Evolutionary conservation across 2,113 vertebrate genomes (phyloP).

Genomic region (Morone saxatilis): DNA sequence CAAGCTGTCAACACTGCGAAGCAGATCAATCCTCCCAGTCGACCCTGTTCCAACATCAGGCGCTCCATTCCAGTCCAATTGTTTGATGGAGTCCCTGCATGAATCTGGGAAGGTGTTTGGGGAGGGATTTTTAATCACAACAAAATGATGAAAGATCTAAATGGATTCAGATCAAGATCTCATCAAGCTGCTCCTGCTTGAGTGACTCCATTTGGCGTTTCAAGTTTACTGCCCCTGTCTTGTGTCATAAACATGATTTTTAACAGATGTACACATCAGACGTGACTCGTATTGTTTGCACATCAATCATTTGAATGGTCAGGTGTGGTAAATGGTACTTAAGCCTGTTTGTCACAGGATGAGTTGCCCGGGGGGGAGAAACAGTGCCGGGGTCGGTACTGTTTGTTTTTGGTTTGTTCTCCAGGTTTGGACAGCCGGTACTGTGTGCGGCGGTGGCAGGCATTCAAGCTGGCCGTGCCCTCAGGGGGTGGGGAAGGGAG

Average conservation of each 20-base stretch:
- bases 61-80: conserved; percentile 59
- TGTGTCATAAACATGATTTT: conserved; percentile 37
- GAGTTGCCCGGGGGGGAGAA: not conserved
- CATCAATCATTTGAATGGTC: conserved; percentile 55
- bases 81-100: conserved; percentile 67
- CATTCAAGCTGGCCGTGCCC: conserved; percentile 51
- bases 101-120: conserved; percentile 47
- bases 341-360: conserved; percentile 50
- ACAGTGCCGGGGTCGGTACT: not conserved
- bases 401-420: conserved; percentile 46
- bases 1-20: conserved; percentile 64
- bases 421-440: conserved; percentile 44
- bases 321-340: conserved; percentile 36
- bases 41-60: conserved; percentile 44
- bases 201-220: conserved; percentile 44
- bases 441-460: conserved; percentile 55
- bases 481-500: conserved; percentile 23
- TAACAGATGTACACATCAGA: conserved; percentile 27
- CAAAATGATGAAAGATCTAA: conserved; percentile 66
- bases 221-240: conserved; percentile 14
- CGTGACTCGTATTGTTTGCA: conserved; percentile 31
- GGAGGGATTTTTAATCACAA: conserved; percentile 66
- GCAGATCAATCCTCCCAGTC: conserved; percentile 72
- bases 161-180: conserved; percentile 68
- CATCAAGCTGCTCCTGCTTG: conserved; percentile 50